Conservation (phyloP, 2,888 invertebrate species). For the Leptinotarsa tumamoca region DNA sequence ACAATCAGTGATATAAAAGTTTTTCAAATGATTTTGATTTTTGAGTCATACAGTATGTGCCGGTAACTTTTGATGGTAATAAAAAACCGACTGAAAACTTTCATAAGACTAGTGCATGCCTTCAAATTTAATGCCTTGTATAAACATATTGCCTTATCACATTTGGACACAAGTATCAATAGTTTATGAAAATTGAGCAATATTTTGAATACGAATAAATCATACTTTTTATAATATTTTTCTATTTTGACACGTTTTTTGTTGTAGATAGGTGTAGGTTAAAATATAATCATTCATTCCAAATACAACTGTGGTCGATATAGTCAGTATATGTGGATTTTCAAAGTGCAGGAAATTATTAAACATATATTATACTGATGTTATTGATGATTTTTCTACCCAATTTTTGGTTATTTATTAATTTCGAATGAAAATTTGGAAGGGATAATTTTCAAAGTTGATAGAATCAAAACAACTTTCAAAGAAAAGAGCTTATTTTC, state of each 20-base stretch:
- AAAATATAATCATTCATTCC: slow-evolving; percentile 8
- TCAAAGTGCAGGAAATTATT: background rate
- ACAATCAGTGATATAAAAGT: too few relatives aligned
- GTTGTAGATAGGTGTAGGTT: slow-evolving; percentile 18
- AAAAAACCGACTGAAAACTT: background rate
- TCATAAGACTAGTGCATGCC: slow-evolving; percentile 16
- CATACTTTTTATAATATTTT: slow-evolving; percentile 19
- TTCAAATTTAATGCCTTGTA: slow-evolving; percentile 31
- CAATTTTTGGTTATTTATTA: slow-evolving; percentile 31
- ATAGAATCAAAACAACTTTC: background rate
- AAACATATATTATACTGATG: background rate
- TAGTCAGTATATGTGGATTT: slow-evolving; percentile 11
- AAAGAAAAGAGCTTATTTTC: too few relatives aligned
- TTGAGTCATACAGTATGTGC: too few relatives aligned
- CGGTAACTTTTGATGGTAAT: too few relatives aligned
- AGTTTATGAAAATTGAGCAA: slow-evolving; percentile 10
- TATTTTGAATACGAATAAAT: slow-evolving; percentile 12
- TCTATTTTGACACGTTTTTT: slow-evolving; percentile 12
- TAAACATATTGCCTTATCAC: slow-evolving; percentile 32
- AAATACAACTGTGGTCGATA: slow-evolving; percentile 8
- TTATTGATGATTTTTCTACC: slow-evolving; percentile 27
- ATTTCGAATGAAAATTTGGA: slow-evolving; percentile 35
- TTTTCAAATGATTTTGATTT: too few relatives aligned
- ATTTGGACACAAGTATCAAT: slow-evolving; percentile 32
- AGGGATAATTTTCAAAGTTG: background rate